Evolutionary conservation across 1,140 invertebrate species (phyloP), one percentile per base, ranked within the genome.

Genomic region (Dreissena rostriformis): DNA sequence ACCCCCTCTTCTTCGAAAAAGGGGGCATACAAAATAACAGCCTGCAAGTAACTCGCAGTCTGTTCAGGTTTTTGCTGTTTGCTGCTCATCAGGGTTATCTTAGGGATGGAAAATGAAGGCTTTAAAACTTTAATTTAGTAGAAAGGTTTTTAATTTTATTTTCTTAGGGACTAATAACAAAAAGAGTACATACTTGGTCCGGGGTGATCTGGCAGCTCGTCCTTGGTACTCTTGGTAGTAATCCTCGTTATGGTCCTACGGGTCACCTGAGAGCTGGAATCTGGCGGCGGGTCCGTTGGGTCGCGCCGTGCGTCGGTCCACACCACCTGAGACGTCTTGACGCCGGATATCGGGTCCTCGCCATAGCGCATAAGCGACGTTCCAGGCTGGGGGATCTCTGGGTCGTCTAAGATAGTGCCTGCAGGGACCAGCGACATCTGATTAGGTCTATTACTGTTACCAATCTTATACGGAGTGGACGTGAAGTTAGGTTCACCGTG

Each of bases 181-280:
- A 39, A 8, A 39, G 4, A 5, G 39, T 39, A 39, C 39, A 39
- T 39, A 39, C 39, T 39, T 39, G 39, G 39, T 39, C 39, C 39
- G 4, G 39, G 4, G 8, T 39, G 39, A 72, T 84, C 75, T 39
- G 82, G 82, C 1, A 84, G 75, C 28, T 84, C 73, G 61, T 84
- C 82, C n/a, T 84, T 12, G 10, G 82, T 84, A 17, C 57, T 63
- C n/a, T 53, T 55, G 7, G 75, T 72, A 15, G 82, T 84, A 12
- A 84, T 72, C 72, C 82, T 77, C n/a, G 82, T 84, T 17, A 84
- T 84, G 17, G 82, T 84, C 72, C 77, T 84, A 12, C 82, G 57
- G 17, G 74, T 84, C n/a, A 84, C 51, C 53, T 84, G 82, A 28
- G 82, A 22, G n/a, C 49, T 61, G 14, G 82, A 78, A 28, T 75